Base-by-base conservation (phyloP, 2,888 invertebrate species). In the Schizotus pectinicornis region DNA sequence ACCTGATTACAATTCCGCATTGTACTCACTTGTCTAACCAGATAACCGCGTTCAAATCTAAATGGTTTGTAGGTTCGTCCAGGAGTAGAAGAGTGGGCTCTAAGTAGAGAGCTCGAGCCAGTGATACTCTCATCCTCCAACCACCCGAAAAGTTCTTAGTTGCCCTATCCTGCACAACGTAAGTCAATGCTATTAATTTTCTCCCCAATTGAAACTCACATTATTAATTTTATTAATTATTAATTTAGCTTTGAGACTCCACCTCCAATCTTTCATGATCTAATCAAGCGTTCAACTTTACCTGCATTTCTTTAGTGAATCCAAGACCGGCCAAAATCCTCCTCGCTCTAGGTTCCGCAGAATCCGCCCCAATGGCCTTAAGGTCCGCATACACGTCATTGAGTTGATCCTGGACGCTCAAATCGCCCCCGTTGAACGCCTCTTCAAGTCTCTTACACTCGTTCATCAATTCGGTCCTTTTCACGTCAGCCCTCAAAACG, bases 51-150 rank as follows among this genome's bases (percentile, higher is more conserved):
- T 99, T 99, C 56, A 99, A 84, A 85, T 99, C 99, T 71, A 99
- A 89, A 81, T 99, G 99, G 82, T 99, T 99, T 0, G 99, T 99
- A 64, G 99, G 99, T 85, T 99, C 99, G 81, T 99, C 99, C 32
- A 99, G 88, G 78, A 99, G 84, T 22, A 99, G 81, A n/a, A 99
- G 81, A 1, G 98, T 98, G 0, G 99, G 99, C 80, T 98, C 98
- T 59, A 99, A 84, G 77, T 97, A 99, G 12, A 99, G 82, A 2
- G 99, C 98, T 77, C 98, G 86, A 0, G 98, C 98, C 37, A 99
- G 81, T 0, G 98, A 98, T 3, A 99, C 98, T 75, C 99, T 89
- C 99, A 99, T 99, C 65, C 99, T 86, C 99, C 99, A 99, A 42
- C 99, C 99, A 71, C 92, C 93, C 55, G 93, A 93, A 78, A 93